These are phyloP conservation scores for Eueremaeus valkanovi DNA, from an alignment of 2,888 invertebrate genomes.

Conservation along the genomic window DNA sequence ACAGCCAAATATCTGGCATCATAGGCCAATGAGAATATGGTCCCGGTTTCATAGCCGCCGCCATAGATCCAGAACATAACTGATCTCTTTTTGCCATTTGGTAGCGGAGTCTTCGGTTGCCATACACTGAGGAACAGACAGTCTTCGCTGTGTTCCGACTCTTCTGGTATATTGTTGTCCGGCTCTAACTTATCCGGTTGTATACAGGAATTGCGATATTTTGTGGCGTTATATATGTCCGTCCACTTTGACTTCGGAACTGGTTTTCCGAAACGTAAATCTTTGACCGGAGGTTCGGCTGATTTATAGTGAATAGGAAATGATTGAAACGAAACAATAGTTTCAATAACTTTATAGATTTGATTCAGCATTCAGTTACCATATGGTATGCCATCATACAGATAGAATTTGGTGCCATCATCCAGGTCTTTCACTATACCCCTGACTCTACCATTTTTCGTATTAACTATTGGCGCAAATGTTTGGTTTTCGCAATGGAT, in stretches of 20 bases:
- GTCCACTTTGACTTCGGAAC: constrained; percentile 13
- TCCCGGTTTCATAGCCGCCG: constrained; percentile 48
- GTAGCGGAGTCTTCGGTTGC: not conserved
- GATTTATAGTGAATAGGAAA: not conserved
- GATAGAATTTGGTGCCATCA: not conserved
- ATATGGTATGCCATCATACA: constrained; percentile 40
- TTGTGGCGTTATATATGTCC: constrained; percentile 28
- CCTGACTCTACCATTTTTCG: constrained; percentile 22
- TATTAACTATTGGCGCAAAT: constrained; percentile 10
- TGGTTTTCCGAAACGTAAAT: constrained; percentile 23
- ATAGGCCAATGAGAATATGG: constrained; percentile 47
- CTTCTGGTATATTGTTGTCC: constrained; percentile 13
- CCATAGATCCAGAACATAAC: constrained; percentile 53
- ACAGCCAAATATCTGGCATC: constrained; percentile 27
- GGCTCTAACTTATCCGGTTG: not conserved
- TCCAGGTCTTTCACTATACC: constrained; percentile 33
- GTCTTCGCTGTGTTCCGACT: constrained; percentile 23
- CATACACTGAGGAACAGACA: constrained; percentile 36
- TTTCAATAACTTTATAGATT: too few relatives aligned
- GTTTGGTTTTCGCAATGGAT: not conserved
- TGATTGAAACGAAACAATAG: not conserved
- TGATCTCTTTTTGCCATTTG: not conserved
- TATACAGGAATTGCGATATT: constrained; percentile 7
- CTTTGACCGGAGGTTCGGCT: constrained; percentile 35
- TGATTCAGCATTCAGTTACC: constrained; percentile 15